These are phyloP conservation scores for Diadophis punctatus DNA, from an alignment of 2,113 vertebrate genomes.

Conservation along the genomic window DNA sequence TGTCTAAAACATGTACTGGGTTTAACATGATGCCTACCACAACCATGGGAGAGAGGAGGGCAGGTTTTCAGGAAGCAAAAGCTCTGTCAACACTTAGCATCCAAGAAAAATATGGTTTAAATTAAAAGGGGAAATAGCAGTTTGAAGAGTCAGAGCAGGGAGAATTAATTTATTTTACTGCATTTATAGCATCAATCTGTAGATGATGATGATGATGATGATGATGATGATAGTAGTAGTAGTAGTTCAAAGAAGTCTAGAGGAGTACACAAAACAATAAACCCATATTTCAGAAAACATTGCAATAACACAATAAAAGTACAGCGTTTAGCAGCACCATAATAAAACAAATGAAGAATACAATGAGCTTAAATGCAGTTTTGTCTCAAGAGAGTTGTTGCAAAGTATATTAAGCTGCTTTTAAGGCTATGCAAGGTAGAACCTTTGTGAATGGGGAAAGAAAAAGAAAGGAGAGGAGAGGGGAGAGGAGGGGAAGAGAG, in stretches of 20 bases:
- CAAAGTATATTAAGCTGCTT: neutral
- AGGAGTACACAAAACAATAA: neutral
- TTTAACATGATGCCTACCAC: neutral
- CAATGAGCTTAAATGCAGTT: neutral
- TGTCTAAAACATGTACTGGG: neutral
- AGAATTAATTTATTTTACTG: neutral
- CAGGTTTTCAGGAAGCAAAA: neutral
- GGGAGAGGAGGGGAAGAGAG: accelerated
- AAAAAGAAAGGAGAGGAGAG: neutral
- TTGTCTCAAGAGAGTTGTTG: neutral
- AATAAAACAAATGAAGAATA: neutral
- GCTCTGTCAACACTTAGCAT: neutral
- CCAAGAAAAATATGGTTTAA: neutral
- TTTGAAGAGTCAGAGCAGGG: neutral
- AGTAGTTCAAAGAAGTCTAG: neutral
- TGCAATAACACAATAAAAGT: neutral
- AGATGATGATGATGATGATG: neutral
- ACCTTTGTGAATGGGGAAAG: neutral
- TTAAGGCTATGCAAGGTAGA: neutral
- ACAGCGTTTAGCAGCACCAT: neutral
- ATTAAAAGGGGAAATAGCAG: neutral
- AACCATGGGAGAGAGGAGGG: neutral
- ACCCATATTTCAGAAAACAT: neutral
- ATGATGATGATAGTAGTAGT: neutral
- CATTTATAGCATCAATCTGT: neutral